Evolutionary conservation across 2,113 vertebrate genomes (phyloP).

Genomic region (Bothrops jararaca): DNA sequence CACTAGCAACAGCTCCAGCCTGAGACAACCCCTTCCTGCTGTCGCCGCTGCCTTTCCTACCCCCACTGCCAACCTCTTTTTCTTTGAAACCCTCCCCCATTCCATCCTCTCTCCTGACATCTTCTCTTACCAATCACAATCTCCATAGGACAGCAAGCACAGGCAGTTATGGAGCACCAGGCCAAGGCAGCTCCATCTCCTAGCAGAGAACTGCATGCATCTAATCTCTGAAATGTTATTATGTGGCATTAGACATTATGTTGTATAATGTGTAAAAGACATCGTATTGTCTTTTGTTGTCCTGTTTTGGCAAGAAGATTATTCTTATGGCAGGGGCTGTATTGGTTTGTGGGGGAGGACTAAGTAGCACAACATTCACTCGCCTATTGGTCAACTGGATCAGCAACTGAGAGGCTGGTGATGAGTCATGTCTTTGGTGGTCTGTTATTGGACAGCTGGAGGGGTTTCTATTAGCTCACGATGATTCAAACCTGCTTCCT

Average conservation of each 20-base stretch:
- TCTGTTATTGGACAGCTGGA: neutral
- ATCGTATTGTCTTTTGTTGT: neutral
- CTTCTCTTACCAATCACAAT: neutral
- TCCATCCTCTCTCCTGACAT: neutral
- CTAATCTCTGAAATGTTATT: neutral
- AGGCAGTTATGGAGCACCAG: neutral
- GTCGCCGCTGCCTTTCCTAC: neutral
- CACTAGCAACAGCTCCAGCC: neutral
- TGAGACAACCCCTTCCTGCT: neutral
- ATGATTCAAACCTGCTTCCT: neutral
- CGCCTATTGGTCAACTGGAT: neutral
- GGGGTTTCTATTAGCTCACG: neutral
- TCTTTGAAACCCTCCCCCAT: neutral
- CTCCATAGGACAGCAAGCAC: neutral
- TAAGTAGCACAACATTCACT: neutral
- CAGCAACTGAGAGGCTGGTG: neutral
- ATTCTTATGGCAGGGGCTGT: neutral
- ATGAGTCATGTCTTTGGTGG: neutral
- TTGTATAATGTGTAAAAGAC: neutral
- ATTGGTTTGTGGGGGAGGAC: neutral
- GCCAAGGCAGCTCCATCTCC: neutral
- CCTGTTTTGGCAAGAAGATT: neutral
- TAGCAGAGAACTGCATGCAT: neutral
- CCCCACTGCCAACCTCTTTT: neutral
- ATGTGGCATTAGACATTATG: neutral